Percentiles rank a stretch among this genome's conserved stretches.
These are phyloP conservation scores for Lottia gigantea DNA, from an alignment of 2,888 invertebrate genomes.

Conservation along the genomic window DNA sequence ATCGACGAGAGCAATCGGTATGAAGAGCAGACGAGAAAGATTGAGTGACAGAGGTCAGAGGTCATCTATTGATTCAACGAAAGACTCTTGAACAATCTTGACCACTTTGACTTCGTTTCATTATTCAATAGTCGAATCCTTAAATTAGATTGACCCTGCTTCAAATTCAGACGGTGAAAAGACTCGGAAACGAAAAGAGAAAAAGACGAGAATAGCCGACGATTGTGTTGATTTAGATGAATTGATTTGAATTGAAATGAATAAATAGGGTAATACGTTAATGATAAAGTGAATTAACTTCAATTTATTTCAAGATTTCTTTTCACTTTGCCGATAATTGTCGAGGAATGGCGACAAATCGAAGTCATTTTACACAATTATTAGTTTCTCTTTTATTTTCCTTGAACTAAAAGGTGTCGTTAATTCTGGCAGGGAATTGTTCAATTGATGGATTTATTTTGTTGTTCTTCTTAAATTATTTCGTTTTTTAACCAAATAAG, in stretches of 20 bases:
- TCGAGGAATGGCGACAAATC: too few species aligned
- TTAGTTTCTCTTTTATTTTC: too few species aligned
- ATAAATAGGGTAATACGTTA: not conserved
- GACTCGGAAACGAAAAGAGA: not conserved
- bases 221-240: not conserved
- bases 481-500: too few species aligned
- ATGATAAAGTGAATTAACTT: not conserved
- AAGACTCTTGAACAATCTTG: not conserved
- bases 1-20: too few species aligned
- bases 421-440: too few species aligned
- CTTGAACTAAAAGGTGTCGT: too few species aligned
- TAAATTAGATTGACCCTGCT: conserved; percentile 9
- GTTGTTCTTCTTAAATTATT: too few species aligned
- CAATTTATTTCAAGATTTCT: not conserved
- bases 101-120: conserved; percentile 1
- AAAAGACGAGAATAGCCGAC: not conserved
- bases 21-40: not conserved
- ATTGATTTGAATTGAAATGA: not conserved
- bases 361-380: too few species aligned
- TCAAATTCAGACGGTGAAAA: not conserved
- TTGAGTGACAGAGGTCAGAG: not conserved
- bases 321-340: too few species aligned
- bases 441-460: too few species aligned
- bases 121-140: conserved; percentile 2
- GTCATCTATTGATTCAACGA: not conserved